Percentiles rank a stretch among this genome's conserved stretches.
Conservation (phyloP, 2,888 invertebrate species). For the Tipula confusa region DNA sequence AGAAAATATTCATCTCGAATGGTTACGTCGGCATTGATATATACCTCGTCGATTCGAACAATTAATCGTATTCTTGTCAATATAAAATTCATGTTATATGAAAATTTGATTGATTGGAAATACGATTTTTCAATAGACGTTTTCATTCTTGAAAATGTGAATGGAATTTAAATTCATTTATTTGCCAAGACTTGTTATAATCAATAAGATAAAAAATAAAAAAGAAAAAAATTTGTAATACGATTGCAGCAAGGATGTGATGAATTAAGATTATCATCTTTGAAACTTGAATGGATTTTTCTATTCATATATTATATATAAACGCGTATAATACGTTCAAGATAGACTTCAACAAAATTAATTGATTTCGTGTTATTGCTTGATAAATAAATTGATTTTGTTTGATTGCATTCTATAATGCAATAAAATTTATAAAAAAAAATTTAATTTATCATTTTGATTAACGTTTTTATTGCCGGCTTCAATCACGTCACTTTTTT, state of each 20-base stretch:
- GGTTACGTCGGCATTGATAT: background rate
- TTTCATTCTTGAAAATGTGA: background rate
- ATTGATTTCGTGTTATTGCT: background rate
- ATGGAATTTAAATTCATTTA: conserved; percentile 3
- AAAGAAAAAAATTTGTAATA: background rate
- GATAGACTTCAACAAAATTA: background rate
- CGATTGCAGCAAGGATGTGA: conserved; percentile 15
- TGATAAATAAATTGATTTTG: conserved; percentile 20
- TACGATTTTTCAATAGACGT: conserved; percentile 13
- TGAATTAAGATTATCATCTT: conserved; percentile 16
- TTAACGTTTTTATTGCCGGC: background rate
- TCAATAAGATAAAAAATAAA: background rate
- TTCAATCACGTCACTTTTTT: conserved; percentile 3
- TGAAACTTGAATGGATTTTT: background rate
- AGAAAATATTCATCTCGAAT: background rate
- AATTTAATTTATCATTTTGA: background rate
- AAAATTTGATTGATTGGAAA: conserved; percentile 6
- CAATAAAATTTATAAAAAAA: background rate
- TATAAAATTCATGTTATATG: conserved; percentile 12
- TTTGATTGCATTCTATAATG: conserved; percentile 25
- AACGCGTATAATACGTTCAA: no score
- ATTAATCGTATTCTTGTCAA: conserved; percentile 20
- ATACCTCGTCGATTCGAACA: background rate
- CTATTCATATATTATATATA: background rate
- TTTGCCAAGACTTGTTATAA: conserved; percentile 14